These are phyloP conservation scores for Nothoprocta pentlandii DNA, from an alignment of 2,113 vertebrate species.

Conservation along the genomic window DNA sequence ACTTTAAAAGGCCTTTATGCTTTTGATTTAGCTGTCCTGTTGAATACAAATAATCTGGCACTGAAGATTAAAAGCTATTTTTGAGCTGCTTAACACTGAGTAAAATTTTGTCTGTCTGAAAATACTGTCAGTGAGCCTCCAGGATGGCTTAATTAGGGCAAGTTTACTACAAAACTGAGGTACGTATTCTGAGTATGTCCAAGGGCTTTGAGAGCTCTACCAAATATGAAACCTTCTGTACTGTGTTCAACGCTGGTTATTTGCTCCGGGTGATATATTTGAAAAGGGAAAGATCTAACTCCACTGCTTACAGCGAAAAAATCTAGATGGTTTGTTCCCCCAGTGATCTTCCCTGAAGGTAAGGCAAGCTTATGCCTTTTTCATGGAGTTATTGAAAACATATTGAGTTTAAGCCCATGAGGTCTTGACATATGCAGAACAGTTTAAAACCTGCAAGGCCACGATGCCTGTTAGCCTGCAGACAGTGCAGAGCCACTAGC, in stretches of 20 bases:
- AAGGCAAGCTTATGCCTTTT: not conserved
- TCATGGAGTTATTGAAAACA: slow-evolving; percentile 1
- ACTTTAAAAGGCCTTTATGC: not conserved
- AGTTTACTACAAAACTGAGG: not conserved
- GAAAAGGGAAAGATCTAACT: not conserved
- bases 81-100: not conserved
- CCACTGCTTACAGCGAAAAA: not conserved
- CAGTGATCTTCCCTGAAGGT: not conserved
- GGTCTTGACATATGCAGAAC: not conserved
- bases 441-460: slow-evolving; percentile 22
- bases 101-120: not conserved
- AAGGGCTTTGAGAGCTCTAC: not conserved
- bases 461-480: not conserved
- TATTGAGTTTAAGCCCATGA: not conserved
- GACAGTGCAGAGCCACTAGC: not conserved
- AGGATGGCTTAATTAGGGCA: not conserved
- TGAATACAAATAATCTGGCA: slow-evolving; percentile 32
- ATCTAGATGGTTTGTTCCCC: not conserved
- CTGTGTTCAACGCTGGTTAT: not conserved
- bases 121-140: not conserved
- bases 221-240: not conserved
- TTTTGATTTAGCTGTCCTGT: not conserved
- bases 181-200: not conserved
- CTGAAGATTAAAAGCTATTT: not conserved
- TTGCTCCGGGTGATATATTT: not conserved